Evolutionary conservation across 1,140 invertebrate genomes (phyloP), one percentile per base, ranked within the genome.

Genomic region (Drosophila micromelanica): DNA sequence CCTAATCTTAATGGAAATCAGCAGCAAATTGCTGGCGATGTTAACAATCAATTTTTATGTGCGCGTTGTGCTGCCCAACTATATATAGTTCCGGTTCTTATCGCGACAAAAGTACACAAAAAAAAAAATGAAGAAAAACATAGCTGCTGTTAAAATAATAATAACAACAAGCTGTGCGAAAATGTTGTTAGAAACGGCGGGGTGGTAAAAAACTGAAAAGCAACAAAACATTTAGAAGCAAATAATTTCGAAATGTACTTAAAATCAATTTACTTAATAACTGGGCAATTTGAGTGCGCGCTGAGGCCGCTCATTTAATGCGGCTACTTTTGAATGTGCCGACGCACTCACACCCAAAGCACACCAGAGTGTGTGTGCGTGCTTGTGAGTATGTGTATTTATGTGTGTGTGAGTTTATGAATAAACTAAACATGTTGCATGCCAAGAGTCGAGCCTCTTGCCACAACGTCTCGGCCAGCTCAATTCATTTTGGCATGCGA

Each of bases 181-280:
- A 32, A 37, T 32, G 12, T 43, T 46, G 54, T 63, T 73, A 69
- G 70, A 80, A 62, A 54, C 1, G 49, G 37, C 54, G 13, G 3
- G 49, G 42, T 59, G 13, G 3, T 23, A 54, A 64, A 27, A 5
- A 27, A 6, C 27, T 5, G 27, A 27, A 27, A 55, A 61, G 38
- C 56, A 78, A 74, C 84, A 89, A 89, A 89, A 89, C 84, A 89
- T 89, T 89, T 89, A 89, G 80, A 89, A 56, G 85, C 52, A 90
- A 89, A 89, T 89, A 80, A 85, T 79, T 89, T 90, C 43, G 73
- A 90, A 90, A 90, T 73, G 70, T 90, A 90, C 82, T 91, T 89
- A 90, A 90, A 90, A 89, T 90, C 89, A 90, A 90, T 90, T 90
- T 90, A 90, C 82, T 90, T 90, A 90, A 90, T 90, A 90, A 89